These are phyloP conservation scores for Dinothrombium tinctorium DNA, from an alignment of 1,140 invertebrate species.

Conservation along the genomic window DNA sequence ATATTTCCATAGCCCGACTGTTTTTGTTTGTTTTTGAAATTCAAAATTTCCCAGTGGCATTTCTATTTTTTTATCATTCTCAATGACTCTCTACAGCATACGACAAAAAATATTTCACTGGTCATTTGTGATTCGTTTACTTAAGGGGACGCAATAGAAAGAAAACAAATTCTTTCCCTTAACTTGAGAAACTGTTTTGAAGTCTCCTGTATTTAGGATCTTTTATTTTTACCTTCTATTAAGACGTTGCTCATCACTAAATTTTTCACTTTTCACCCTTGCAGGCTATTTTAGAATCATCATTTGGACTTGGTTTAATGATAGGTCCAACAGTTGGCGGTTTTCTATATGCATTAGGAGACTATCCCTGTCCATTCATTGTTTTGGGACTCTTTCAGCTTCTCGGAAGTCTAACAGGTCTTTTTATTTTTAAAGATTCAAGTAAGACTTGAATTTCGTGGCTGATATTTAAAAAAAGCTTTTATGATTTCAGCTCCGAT, in stretches of 20 bases:
- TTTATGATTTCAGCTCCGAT: background rate
- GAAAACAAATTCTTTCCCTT: no score
- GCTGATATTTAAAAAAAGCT: background rate
- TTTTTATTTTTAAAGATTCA: constrained; percentile 35
- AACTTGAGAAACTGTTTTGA: no score
- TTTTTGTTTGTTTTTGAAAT: no score
- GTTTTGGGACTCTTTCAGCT: constrained; percentile 52
- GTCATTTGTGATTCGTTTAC: no score
- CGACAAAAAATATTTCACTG: no score
- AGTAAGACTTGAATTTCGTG: constrained; percentile 23
- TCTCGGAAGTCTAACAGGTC: constrained; percentile 42
- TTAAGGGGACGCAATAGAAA: no score
- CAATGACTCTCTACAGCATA: no score
- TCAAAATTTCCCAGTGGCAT: no score
- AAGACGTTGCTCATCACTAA: constrained; percentile 7
- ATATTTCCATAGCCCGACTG: constrained; percentile 2
- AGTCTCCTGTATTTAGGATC: no score
- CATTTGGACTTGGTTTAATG: constrained; percentile 16
- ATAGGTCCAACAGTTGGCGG: constrained; percentile 17
- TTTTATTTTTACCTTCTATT: background rate
- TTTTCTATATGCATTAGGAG: constrained; percentile 25
- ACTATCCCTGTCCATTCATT: constrained; percentile 62
- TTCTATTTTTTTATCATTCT: no score
- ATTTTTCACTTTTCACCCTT: no score
- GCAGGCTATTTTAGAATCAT: constrained; percentile 21